These are phyloP conservation scores for Ispidina picta DNA, from an alignment of 2,797 vertebrate genomes.

Conservation along the genomic window DNA sequence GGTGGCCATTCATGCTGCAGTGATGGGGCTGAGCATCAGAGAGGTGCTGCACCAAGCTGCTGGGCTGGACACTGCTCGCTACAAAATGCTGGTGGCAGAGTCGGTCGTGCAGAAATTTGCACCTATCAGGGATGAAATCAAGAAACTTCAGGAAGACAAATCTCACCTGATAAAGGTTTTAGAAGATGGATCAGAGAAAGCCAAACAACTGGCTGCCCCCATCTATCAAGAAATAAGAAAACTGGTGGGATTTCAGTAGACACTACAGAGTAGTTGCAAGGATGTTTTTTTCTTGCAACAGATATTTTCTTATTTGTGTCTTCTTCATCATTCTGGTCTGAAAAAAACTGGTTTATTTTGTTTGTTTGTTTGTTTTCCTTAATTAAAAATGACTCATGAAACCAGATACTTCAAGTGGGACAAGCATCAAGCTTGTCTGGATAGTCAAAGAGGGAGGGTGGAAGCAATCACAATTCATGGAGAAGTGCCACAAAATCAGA, in stretches of 20 bases:
- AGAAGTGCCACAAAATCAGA: not conserved
- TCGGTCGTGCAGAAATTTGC: slow-evolving; percentile 86
- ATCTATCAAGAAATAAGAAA: slow-evolving; percentile 84
- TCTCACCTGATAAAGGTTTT: slow-evolving; percentile 84
- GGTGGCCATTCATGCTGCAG: slow-evolving; percentile 87
- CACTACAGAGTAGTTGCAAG: not conserved
- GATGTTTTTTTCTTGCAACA: not conserved
- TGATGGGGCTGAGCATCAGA: slow-evolving; percentile 76
- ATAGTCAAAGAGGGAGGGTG: not conserved
- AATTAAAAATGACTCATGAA: not conserved
- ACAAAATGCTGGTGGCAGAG: slow-evolving; percentile 88
- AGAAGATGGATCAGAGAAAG: slow-evolving; percentile 79
- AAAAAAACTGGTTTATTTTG: not conserved
- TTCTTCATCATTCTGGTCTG: not conserved
- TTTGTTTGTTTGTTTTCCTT: too few relatives aligned
- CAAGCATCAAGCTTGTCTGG: not conserved
- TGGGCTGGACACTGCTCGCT: slow-evolving; percentile 87
- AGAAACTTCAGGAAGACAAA: slow-evolving; percentile 82
- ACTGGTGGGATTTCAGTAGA: slow-evolving; percentile 87
- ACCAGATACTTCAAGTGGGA: not conserved
- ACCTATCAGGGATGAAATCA: slow-evolving; percentile 87
- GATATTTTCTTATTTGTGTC: slow-evolving; percentile 1
- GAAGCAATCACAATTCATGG: not conserved
- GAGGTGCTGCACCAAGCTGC: slow-evolving; percentile 80
- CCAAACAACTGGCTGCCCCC: slow-evolving; percentile 85